Conservation (phyloP, 2,888 invertebrate species). For the Elmis aenea region DNA sequence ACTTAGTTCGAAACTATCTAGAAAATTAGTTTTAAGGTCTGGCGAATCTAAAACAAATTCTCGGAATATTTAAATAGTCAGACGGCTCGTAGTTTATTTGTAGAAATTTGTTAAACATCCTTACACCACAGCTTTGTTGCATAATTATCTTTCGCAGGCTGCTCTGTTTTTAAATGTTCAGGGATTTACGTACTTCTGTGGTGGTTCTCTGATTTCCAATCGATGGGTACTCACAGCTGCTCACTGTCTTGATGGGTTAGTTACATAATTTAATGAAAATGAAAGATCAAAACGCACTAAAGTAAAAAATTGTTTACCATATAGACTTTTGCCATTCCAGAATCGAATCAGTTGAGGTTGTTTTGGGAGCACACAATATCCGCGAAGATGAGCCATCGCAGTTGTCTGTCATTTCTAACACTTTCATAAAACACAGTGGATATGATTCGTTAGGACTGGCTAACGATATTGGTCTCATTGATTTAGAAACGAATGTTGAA, state of each 20-base stretch:
- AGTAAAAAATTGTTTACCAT: conserved; percentile 6
- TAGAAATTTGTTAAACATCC: too few relatives aligned
- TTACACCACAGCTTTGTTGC: too few relatives aligned
- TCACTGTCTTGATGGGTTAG: conserved; percentile 9
- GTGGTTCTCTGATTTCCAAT: conserved; percentile 5
- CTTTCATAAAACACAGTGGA: conserved; percentile 34
- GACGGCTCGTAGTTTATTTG: too few relatives aligned
- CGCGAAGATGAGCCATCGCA: conserved; percentile 34
- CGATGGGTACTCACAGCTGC: conserved; percentile 6
- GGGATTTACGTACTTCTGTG: conserved; percentile 1
- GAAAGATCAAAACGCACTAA: too few relatives aligned
- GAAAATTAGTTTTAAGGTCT: too few relatives aligned
- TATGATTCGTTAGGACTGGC: conserved; percentile 34
- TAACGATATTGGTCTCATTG: conserved; percentile 49
- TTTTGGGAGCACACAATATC: conserved; percentile 34
- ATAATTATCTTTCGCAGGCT: too few relatives aligned
- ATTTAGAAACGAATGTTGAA: conserved; percentile 37
- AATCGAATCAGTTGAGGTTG: conserved; percentile 22
- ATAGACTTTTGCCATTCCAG: conserved; percentile 16
- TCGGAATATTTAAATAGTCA: too few relatives aligned
- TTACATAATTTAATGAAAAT: not conserved
- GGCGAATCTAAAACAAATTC: too few relatives aligned
- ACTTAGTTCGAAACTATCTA: too few relatives aligned
- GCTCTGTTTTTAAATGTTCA: conserved; percentile 1
- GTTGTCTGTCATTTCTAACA: conserved; percentile 29